Base-by-base conservation (phyloP, 2,888 invertebrate genomes). In the Himalopsyche tibetana region DNA sequence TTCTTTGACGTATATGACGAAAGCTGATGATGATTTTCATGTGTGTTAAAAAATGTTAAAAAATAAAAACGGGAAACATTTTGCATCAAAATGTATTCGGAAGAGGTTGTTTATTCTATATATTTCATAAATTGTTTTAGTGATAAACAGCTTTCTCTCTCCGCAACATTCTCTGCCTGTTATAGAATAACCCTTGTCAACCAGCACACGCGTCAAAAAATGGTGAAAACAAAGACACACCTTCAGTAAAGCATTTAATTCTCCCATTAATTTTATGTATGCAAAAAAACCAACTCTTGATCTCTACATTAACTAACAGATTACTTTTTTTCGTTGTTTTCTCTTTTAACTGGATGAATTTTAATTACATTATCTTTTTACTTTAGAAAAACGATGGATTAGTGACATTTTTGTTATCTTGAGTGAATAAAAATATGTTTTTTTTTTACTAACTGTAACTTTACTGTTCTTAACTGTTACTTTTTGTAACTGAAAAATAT, bases 171-270 rank as follows among this genome's bases (percentile, higher is more conserved):
- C 28, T 19, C 19, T 63, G 63, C 63, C 63, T 63, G 63, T 63
- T 63, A 63, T 63, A 63, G 63, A 63, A 63, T 63, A 63, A 63
- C 63, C 63, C 63, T 63, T 63, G 63, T 63, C 63, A 63, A n/a
- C 19, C 63, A 63, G 8, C 63, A 63, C 63, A 19, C 19, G 19
- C 63, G 63, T 63, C 63, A 63, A 63, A 63, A 56, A 63, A 63
- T 63, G 63, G 63, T 63, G 63, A 15, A 63, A 51, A 63, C 63
- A 63, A 63, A 63, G 63, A 63, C 63, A 63, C 63, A 63, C 63
- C 63, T 63, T 28, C 63, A 63, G 63, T 19, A 63, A 19, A 63
- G 19, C 63, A 63, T 63, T 63, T 63, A 63, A 63, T 63, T 63
- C 63, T 63, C 19, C 63, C 28, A 28, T 28, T 28, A 28, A 28